phyloP scores from a whole-genome alignment of 1,140 invertebrate genomes.

The Drosophila ohnishii region DNA sequence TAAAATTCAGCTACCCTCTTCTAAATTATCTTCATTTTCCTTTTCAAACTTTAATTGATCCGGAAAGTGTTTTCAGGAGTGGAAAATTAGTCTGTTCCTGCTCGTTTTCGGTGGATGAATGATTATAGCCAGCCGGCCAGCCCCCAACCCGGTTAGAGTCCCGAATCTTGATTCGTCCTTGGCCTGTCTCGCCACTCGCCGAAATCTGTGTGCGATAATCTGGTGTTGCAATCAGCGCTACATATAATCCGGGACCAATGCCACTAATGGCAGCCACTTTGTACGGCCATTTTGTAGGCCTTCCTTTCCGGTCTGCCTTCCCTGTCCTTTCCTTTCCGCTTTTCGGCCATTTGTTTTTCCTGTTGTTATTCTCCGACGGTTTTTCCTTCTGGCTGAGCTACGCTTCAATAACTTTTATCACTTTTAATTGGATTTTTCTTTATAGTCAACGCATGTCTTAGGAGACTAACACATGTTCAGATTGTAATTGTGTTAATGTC shows the following conservation, averaged over 20 bases:
- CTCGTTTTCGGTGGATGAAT: slow-evolving; percentile 32
- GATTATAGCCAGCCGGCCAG: background rate
- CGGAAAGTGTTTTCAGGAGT: slow-evolving; percentile 52
- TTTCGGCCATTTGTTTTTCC: slow-evolving; percentile 59
- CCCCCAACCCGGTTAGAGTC: background rate
- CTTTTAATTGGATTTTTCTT: slow-evolving; percentile 82
- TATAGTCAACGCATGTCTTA: slow-evolving; percentile 77
- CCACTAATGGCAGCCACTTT: slow-evolving; percentile 72
- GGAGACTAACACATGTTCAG: slow-evolving; percentile 71
- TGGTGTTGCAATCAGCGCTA: slow-evolving; percentile 59
- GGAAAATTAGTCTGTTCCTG: slow-evolving; percentile 36
- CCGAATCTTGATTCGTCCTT: slow-evolving; percentile 16
- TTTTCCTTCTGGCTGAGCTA: slow-evolving; percentile 27
- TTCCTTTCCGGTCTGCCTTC: slow-evolving; percentile 31
- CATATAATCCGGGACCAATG: slow-evolving; percentile 24
- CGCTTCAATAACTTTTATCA: slow-evolving; percentile 81
- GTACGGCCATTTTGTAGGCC: slow-evolving; percentile 55
- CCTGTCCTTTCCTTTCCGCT: background rate
- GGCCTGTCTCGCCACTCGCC: slow-evolving; percentile 27
- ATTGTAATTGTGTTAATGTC: slow-evolving; percentile 78
- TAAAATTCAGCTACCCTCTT: slow-evolving; percentile 24
- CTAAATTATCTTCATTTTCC: slow-evolving; percentile 14
- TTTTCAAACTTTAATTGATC: slow-evolving; percentile 59
- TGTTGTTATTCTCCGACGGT: slow-evolving; percentile 15
- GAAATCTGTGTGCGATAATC: slow-evolving; percentile 69